A percentile compares a stretch with the other conserved stretches of the same genome.
Evolutionary conservation across 2,888 invertebrate genomes (phyloP).

Genomic region (Dichetophora obliterata): DNA sequence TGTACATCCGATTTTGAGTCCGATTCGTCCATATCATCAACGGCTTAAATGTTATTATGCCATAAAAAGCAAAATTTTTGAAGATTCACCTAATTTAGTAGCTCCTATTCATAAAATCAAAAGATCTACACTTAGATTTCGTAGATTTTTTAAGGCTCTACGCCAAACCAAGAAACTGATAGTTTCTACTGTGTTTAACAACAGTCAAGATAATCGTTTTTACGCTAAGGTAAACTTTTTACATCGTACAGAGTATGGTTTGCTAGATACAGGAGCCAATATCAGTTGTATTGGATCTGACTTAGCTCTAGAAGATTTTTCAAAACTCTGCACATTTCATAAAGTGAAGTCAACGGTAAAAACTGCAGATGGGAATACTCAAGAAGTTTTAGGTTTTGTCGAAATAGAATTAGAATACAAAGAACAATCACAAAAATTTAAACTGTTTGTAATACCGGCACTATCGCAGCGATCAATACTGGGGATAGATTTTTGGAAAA

Average conservation of each 20-base stretch:
- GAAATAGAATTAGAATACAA: too few species aligned
- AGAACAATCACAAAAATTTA: too few species aligned
- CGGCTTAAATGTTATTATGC: background rate
- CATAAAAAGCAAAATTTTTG: background rate
- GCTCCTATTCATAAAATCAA: background rate
- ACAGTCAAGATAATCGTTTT: background rate
- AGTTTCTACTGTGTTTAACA: constrained; percentile 17
- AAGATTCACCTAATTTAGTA: too few species aligned
- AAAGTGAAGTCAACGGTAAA: background rate
- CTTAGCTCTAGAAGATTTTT: background rate
- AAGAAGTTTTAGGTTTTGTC: too few species aligned
- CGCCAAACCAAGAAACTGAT: constrained; percentile 10
- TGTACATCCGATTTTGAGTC: background rate
- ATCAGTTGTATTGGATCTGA: background rate
- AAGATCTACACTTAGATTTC: constrained; percentile 20
- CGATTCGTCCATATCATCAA: background rate
- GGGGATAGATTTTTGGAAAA: too few species aligned
- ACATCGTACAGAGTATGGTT: background rate
- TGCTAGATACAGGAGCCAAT: background rate
- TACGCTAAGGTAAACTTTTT: constrained; percentile 16
- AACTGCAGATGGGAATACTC: background rate
- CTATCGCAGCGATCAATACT: too few species aligned
- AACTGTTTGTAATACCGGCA: too few species aligned
- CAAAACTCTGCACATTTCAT: background rate
- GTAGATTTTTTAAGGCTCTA: constrained; percentile 9